Conservation (phyloP, 2,113 vertebrate genomes). For the Nipponia nippon region DNA sequence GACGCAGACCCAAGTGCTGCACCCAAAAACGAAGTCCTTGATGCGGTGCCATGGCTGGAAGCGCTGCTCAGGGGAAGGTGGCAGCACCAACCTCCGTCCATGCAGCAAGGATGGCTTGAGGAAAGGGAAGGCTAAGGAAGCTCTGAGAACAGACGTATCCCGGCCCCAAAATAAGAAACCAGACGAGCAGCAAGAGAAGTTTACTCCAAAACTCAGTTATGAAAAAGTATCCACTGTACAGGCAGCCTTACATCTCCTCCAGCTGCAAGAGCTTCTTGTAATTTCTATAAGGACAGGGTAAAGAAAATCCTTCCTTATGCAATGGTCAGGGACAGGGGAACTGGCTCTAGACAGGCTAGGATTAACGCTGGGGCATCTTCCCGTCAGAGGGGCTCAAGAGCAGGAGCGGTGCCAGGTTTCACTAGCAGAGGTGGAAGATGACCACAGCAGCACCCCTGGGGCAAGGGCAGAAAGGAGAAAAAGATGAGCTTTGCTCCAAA, state of each 20-base stretch:
- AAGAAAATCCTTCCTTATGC: neutral
- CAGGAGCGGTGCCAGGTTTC: too few relatives aligned
- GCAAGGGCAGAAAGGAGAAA: neutral
- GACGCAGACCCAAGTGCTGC: neutral
- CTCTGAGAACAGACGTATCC: accelerated
- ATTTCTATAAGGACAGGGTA: neutral
- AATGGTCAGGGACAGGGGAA: neutral
- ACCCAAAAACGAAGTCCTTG: neutral
- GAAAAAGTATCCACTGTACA: neutral
- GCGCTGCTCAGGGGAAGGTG: neutral
- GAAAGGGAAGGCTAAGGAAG: neutral
- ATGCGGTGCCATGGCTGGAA: accelerated
- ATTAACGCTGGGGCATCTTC: accelerated
- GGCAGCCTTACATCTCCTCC: neutral
- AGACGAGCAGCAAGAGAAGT: neutral
- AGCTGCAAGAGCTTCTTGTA: neutral
- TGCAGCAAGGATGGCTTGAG: neutral
- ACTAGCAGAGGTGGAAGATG: accelerated
- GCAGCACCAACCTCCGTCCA: neutral
- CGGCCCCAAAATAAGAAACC: neutral
- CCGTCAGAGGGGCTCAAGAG: neutral
- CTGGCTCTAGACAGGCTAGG: accelerated
- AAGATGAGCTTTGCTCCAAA: neutral
- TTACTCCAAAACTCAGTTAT: neutral
- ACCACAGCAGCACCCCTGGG: neutral